phyloP scores from a whole-genome alignment of 2,888 invertebrate genomes.

The Agapostemon virescens region DNA sequence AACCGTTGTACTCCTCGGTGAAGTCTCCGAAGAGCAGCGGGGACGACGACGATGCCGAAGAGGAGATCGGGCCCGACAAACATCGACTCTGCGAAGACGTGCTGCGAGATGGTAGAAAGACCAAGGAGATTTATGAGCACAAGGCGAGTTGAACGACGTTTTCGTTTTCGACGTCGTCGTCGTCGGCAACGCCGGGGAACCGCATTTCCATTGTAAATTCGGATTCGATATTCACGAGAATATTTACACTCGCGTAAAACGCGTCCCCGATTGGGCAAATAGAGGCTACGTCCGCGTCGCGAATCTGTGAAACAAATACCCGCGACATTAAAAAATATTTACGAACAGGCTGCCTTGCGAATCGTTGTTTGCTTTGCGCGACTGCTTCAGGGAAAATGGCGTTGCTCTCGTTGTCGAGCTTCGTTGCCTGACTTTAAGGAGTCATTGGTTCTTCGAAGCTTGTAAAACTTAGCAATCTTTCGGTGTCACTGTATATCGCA shows the following conservation, averaged over 20 bases:
- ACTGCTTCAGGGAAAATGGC: not conserved
- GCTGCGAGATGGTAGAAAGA: constrained; percentile 52
- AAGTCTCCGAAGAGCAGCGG: constrained; percentile 60
- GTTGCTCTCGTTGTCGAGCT: not conserved
- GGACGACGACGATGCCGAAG: constrained; percentile 52
- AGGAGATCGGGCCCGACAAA: constrained; percentile 32
- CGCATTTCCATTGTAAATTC: constrained; percentile 48
- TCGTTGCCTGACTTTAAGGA: not conserved
- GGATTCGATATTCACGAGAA: constrained; percentile 41
- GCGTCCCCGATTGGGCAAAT: constrained; percentile 26
- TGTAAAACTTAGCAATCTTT: not conserved
- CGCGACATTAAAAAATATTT: constrained; percentile 40
- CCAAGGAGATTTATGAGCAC: constrained; percentile 73
- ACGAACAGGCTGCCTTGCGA: not conserved
- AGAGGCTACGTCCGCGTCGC: not conserved
- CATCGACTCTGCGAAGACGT: constrained; percentile 11
- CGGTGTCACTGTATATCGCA: too few relatives aligned
- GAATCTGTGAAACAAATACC: constrained; percentile 54
- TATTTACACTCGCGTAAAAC: constrained; percentile 34
- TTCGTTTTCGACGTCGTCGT: not conserved
- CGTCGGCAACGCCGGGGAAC: not conserved
- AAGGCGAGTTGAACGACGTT: constrained; percentile 66
- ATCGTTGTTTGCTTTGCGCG: constrained; percentile 4
- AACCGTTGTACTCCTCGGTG: constrained; percentile 75
- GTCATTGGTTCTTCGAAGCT: not conserved